A percentile compares a stretch with the other conserved stretches of the same genome.
phyloP scores from a whole-genome alignment of 2,888 invertebrate genomes.

The Caenorhabditis parvicauda region DNA sequence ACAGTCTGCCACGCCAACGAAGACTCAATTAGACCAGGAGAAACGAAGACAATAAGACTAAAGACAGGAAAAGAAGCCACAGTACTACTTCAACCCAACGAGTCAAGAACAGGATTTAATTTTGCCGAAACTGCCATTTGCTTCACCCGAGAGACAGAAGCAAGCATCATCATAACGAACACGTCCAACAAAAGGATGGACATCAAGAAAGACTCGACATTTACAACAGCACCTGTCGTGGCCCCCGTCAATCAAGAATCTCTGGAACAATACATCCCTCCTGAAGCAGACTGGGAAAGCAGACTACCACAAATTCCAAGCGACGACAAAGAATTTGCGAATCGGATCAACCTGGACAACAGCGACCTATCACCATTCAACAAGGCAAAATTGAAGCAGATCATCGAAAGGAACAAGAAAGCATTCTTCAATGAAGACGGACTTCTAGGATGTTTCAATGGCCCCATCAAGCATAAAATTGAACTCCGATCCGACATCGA shows the following conservation, averaged over 20 bases:
- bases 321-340: neutral
- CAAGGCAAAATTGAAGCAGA: neutral
- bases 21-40: too few species aligned
- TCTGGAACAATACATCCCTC: slow-evolving; percentile 1
- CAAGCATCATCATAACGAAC: neutral
- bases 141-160: slow-evolving; percentile 1
- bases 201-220: neutral
- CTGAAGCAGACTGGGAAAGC: slow-evolving; percentile 19
- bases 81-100: neutral
- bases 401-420: slow-evolving; percentile 1
- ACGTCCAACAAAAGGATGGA: neutral
- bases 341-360: neutral
- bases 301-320: neutral
- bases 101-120: neutral
- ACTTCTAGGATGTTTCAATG: slow-evolving; percentile 11
- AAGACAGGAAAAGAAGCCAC: neutral
- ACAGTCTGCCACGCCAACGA: too few species aligned
- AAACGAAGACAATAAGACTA: neutral
- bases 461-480: slow-evolving; percentile 14
- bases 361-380: too few species aligned
- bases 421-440: slow-evolving; percentile 21
- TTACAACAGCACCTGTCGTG: neutral
- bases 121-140: neutral
- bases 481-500: neutral
- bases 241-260: neutral